Conservation (phyloP, 92 coral and sea anemone genomes). For the Heteractis magnifica region DNA sequence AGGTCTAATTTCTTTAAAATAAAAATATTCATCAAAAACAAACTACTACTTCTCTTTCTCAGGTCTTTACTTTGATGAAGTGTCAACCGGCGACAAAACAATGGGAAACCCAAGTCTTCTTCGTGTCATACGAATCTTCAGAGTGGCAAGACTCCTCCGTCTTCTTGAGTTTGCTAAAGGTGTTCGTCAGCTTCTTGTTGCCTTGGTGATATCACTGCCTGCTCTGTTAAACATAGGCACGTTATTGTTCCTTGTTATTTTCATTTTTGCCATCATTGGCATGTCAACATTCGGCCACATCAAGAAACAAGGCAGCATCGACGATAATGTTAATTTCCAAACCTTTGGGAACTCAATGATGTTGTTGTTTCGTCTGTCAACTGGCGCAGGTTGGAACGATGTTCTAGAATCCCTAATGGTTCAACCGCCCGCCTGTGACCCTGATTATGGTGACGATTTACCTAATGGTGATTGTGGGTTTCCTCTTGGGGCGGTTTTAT, state of each 20-base stretch:
- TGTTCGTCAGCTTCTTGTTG: conserved; percentile 87
- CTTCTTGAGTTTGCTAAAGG: conserved; percentile 94
- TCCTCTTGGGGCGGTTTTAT: conserved; percentile 66
- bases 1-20: too few relatives aligned
- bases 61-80: conserved; percentile 87
- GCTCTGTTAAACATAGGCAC: conserved; percentile 91
- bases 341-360: conserved; percentile 88
- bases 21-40: too few relatives aligned
- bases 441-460: conserved; percentile 60
- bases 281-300: conserved; percentile 91
- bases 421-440: conserved; percentile 87
- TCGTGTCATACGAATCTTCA: conserved; percentile 86
- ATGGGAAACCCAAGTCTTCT: conserved; percentile 79
- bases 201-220: conserved; percentile 86
- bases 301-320: conserved; percentile 80
- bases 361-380: conserved; percentile 85
- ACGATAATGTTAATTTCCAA: conserved; percentile 88
- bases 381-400: conserved; percentile 98
- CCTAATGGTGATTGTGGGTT: conserved; percentile 84
- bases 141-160: conserved; percentile 87
- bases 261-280: conserved; percentile 92
- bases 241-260: conserved; percentile 83
- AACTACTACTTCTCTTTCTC: conserved; percentile 1
- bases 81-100: conserved; percentile 50
- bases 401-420: conserved; percentile 88